phyloP scores from a whole-genome alignment of 2,888 invertebrate species.

The Conomelus anceps region DNA sequence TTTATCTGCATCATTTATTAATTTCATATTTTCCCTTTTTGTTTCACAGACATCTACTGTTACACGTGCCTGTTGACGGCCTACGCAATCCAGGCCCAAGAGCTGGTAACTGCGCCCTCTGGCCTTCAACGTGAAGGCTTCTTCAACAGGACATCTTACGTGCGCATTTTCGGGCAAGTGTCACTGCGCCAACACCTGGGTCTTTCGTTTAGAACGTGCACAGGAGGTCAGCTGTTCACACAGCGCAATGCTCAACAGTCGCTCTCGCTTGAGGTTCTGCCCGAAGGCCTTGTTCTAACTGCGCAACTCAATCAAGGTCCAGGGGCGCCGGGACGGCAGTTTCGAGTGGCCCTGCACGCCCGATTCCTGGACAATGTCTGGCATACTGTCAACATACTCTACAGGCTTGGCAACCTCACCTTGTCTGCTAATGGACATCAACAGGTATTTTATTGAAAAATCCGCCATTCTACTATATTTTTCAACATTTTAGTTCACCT shows the following conservation, averaged over 20 bases:
- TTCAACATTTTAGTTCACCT: too few relatives aligned
- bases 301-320: conserved; percentile 35
- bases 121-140: conserved; percentile 57
- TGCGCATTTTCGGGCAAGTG: conserved; percentile 63
- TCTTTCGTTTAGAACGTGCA: conserved; percentile 73
- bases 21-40: background rate
- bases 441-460: conserved; percentile 50
- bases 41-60: conserved; percentile 15
- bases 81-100: background rate
- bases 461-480: too few relatives aligned
- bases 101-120: background rate
- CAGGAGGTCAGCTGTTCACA: conserved; percentile 47
- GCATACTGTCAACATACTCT: conserved; percentile 66
- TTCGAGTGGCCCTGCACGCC: conserved; percentile 58
- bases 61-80: background rate
- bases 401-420: conserved; percentile 53
- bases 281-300: conserved; percentile 47
- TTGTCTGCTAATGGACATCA: conserved; percentile 47
- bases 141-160: conserved; percentile 73
- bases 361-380: conserved; percentile 72
- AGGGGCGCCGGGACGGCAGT: conserved; percentile 17
- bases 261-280: conserved; percentile 34
- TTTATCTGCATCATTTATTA: background rate
- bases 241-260: conserved; percentile 35
- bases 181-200: conserved; percentile 74